Base-by-base conservation (phyloP, 1,140 invertebrate species). In the Drosophila leontia region DNA sequence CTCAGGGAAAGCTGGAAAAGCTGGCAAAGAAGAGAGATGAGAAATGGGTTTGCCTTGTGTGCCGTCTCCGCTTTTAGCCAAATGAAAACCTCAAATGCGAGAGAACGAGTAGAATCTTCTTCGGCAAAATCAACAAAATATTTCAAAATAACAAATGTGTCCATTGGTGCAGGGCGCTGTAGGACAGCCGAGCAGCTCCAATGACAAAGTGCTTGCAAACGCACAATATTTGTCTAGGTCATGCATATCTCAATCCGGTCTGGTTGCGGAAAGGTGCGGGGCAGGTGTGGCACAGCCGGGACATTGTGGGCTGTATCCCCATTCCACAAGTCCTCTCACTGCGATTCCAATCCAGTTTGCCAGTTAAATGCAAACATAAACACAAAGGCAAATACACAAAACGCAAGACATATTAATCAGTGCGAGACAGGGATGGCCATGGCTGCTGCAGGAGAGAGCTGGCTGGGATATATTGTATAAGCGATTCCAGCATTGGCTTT, bases 111-210 rank as follows among this genome's bases (percentile, higher is more conserved):
- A 26, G 53, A 39, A n/a, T 88, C 80, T 78, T 80, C 85, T 70
- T 59, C 45, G 68, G 68, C 78, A 87, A 84, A 88, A 88, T 87
- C 84, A 87, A 87, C 84, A 87, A 83, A 87, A 87, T 87, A 88
- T 87, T 87, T 87, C 84, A 87, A 87, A 87, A 87, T 87, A 87
- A 88, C 84, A 87, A 87, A 87, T 87, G 84, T 87, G 84, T 84
- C 85, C 80, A 64, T 68, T 70, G 58, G 63, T 57, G 32, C 34
- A 48, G 34, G 57, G 44, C 50, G 53, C 44, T 37, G 44, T 65
- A 42, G 64, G 37, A 37, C 35, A 44, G 65, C 29, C 32, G 51
- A 37, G 55, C 67, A 75, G 60, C 75, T 70, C 64, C 41, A 51
- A 87, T 87, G 83, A 87, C 83, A 87, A 87, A 87, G 80, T 87